Percentiles rank a stretch among this genome's conserved stretches.
phyloP scores from a whole-genome alignment of 2,888 invertebrate species.

The Oscheius sp. region DNA sequence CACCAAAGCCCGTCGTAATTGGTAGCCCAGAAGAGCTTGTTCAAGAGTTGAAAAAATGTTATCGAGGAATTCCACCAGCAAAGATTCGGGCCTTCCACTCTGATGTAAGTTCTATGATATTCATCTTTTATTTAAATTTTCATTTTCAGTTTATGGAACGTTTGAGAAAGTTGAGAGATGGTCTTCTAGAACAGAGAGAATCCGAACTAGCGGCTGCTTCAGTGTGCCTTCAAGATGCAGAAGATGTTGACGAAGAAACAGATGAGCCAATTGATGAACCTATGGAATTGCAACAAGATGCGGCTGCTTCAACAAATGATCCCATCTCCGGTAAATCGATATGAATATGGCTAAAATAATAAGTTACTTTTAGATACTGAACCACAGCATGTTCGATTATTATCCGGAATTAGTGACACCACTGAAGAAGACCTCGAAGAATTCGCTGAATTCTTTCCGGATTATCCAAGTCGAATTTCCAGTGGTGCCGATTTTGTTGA shows the following conservation, averaged over 20 bases:
- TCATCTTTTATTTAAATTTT: not conserved
- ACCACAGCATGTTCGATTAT: not conserved
- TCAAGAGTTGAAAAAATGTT: not conserved
- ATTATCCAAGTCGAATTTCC: not conserved
- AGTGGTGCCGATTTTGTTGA: no score
- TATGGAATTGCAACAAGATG: not conserved
- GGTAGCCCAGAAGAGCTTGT: not conserved
- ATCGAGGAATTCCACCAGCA: not conserved
- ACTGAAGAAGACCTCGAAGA: not conserved
- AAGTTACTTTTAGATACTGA: not conserved
- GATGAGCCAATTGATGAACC: not conserved
- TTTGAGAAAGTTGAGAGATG: not conserved
- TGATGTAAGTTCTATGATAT: not conserved
- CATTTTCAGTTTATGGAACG: not conserved
- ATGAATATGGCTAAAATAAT: no score
- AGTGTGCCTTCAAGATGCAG: not conserved
- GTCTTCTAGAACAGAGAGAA: not conserved
- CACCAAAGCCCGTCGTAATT: no score
- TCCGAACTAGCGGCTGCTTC: slow-evolving; percentile 4
- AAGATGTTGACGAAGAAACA: not conserved
- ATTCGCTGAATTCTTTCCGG: slow-evolving; percentile 3
- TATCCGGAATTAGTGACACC: not conserved
- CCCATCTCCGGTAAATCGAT: no score
- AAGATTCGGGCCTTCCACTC: not conserved
- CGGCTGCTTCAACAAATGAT: no score